Base-by-base conservation (phyloP, 2,797 vertebrate genomes). In the Pseudomugil gertrudae region DNA sequence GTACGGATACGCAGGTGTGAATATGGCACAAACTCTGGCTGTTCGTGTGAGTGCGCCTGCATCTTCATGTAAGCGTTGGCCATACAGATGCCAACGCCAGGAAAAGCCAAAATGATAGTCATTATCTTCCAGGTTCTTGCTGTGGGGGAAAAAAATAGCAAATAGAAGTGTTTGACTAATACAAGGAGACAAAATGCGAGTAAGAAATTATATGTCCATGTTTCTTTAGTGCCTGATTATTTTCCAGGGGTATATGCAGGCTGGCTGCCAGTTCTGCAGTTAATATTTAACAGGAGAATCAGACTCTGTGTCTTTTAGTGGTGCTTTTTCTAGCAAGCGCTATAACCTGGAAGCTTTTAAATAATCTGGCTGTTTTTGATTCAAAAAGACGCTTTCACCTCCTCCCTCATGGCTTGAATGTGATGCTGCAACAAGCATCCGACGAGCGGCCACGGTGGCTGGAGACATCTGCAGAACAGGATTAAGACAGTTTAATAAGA, bases 1-100 rank as follows among this genome's bases (percentile, higher is more conserved):
- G 92, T 95, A 74, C 96, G 95, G 72, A 97, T 93, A 5, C 95
- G 94, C 59, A 97, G 93, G 80, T 96, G 94, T 7, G 74, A 0
- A 21, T 95, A 97, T 0, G 95, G 68, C 19, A 94, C 80, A 67
- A 97, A 97, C 1, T 92, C 76, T 0, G 87, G 83, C 1, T 4
- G 72, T 0, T 79, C 70, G 0, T 80, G 90, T 0, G 75, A 38
- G 15, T 92, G 90, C 0, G 74, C 76, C 38, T 86, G 66, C 3
- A 56, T 36, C 83, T 95, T 94, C 87, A 96, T 81, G 92, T 94
- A 94, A 57, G 47, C 92, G 21, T 97, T 97, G 68, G 74, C 79
- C 69, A 95, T 93, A 85, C 95, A 97, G 57, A 97, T 87, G 0
- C 21, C 66, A 3, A 97, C 96, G 0, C 92, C 92, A 0, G 96